A percentile compares a stretch with the other conserved stretches of the same genome.
Conservation (phyloP, 92 coral and sea anemone genomes). For the Epizoanthus rinbou region DNA sequence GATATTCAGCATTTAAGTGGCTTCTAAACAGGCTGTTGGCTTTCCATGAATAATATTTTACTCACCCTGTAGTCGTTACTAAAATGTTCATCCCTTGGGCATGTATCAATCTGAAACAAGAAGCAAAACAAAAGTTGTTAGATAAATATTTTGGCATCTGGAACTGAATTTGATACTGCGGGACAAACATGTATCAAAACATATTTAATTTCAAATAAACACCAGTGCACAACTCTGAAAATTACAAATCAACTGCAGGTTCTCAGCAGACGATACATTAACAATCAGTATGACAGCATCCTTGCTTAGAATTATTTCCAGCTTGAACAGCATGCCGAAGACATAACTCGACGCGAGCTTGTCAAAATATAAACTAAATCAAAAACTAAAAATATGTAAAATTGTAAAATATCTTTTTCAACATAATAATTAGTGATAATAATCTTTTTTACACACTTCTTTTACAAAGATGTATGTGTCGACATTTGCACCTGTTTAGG, state of each 20-base stretch:
- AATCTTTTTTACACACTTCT: too few species aligned
- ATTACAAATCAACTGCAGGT: neutral
- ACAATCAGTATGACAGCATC: too few species aligned
- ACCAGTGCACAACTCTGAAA: neutral
- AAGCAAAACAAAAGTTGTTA: neutral
- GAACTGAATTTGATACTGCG: neutral
- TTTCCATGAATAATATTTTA: neutral
- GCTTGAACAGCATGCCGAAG: too few species aligned
- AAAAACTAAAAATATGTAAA: too few species aligned
- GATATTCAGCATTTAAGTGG: neutral
- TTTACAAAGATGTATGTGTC: neutral
- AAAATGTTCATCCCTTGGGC: constrained; percentile 91
- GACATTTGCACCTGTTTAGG: constrained; percentile 89
- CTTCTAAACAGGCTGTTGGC: neutral
- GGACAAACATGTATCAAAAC: neutral
- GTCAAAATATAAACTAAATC: too few species aligned
- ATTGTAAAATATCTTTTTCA: too few species aligned
- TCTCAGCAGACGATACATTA: too few species aligned
- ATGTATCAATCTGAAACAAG: constrained; percentile 74
- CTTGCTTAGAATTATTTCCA: too few species aligned
- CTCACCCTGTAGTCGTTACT: constrained; percentile 96
- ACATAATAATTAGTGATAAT: too few species aligned
- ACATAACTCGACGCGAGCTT: too few species aligned
- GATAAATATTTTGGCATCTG: neutral
- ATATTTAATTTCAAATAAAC: neutral